These are phyloP conservation scores for Anoplophora glabripennis DNA, from an alignment of 1,140 invertebrate genomes.

Conservation along the genomic window DNA sequence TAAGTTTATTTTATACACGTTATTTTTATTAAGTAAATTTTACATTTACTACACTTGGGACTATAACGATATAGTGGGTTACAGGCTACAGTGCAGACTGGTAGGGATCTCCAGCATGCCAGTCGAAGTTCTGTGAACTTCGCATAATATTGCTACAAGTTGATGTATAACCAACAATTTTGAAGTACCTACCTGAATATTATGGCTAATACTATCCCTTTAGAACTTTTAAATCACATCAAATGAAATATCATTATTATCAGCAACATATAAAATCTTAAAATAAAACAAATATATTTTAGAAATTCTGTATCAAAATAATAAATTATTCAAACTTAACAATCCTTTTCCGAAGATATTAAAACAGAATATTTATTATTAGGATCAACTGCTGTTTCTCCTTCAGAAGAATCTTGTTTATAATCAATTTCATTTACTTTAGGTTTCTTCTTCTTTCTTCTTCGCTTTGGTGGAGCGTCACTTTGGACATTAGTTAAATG, in stretches of 20 bases:
- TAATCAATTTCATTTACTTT: not conserved
- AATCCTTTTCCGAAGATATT: not conserved
- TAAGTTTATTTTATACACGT: too few species aligned
- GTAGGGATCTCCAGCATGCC: too few species aligned
- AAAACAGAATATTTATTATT: conserved; percentile 13
- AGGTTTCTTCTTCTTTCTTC: conserved; percentile 5
- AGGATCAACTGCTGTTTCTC: conserved; percentile 6
- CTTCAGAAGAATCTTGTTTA: not conserved
- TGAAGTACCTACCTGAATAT: too few species aligned
- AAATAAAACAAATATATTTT: not conserved
- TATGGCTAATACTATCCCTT: not conserved
- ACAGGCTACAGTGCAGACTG: too few species aligned
- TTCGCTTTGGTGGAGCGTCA: not conserved
- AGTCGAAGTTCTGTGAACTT: too few species aligned
- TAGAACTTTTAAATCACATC: not conserved
- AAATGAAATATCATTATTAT: not conserved
- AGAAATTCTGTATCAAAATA: not conserved
- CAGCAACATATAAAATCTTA: not conserved
- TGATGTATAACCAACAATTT: too few species aligned
- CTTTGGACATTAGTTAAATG: not conserved
- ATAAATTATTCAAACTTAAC: not conserved
- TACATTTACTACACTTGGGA: too few species aligned
- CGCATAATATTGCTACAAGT: too few species aligned
- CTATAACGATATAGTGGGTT: too few species aligned
- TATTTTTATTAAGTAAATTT: too few species aligned